Evolutionary conservation across 2,888 invertebrate species (phyloP).

Genomic region (Lepas anatifera): DNA sequence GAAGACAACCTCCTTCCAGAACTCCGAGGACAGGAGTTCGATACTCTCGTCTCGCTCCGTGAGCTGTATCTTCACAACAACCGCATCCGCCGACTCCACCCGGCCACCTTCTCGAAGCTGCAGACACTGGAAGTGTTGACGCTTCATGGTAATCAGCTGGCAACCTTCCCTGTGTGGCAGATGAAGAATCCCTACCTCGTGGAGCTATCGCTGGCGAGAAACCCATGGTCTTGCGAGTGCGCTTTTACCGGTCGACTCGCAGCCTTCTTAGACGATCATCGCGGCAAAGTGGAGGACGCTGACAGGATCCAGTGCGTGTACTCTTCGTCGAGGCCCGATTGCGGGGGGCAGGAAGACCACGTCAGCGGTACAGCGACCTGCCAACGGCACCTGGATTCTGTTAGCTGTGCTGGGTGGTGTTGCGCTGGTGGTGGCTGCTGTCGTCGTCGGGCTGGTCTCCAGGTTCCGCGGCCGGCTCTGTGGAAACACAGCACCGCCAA

Average conservation of each 20-base stretch:
- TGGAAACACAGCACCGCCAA: slow-evolving; percentile 26
- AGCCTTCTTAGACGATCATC: slow-evolving; percentile 62
- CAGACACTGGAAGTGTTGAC: slow-evolving; percentile 70
- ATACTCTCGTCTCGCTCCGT: slow-evolving; percentile 63
- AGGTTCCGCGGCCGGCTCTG: slow-evolving; percentile 47
- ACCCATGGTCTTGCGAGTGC: slow-evolving; percentile 87
- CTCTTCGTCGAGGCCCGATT: slow-evolving; percentile 21
- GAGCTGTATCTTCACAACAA: slow-evolving; percentile 82
- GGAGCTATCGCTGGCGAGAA: slow-evolving; percentile 69
- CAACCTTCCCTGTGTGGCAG: slow-evolving; percentile 74
- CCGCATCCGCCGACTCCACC: slow-evolving; percentile 65
- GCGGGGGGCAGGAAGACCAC: slow-evolving; percentile 53
- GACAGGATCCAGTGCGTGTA: slow-evolving; percentile 61
- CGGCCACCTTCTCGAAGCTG: slow-evolving; percentile 67
- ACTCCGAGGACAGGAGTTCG: slow-evolving; percentile 68
- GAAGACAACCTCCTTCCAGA: slow-evolving; percentile 72
- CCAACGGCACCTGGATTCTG: slow-evolving; percentile 66
- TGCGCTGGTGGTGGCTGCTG: slow-evolving; percentile 61
- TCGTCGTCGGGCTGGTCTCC: slow-evolving; percentile 61
- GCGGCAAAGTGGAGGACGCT: slow-evolving; percentile 67
- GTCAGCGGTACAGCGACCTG: slow-evolving; percentile 49
- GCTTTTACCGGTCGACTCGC: slow-evolving; percentile 60
- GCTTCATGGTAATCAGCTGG: slow-evolving; percentile 69
- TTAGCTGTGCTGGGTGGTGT: slow-evolving; percentile 53
- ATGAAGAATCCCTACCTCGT: slow-evolving; percentile 73